Conservation (phyloP, 23 tunicate genomes). For the Styela clava region DNA sequence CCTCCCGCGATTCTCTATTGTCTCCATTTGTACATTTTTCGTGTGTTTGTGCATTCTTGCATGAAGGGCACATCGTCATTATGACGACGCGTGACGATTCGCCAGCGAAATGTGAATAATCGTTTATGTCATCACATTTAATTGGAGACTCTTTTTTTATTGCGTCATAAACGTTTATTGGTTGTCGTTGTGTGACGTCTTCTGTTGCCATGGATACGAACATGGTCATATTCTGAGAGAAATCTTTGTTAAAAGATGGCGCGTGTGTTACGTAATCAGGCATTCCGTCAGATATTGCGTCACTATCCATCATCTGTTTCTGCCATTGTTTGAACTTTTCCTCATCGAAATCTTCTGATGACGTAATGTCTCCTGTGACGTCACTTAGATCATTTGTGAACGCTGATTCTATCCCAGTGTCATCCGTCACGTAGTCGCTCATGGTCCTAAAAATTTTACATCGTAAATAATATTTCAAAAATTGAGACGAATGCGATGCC, state of each 20-base stretch:
- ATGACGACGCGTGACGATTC: not conserved
- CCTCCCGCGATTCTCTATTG: not conserved
- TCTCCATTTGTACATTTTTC: not conserved
- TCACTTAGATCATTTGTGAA: not conserved
- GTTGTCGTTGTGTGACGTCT: not conserved
- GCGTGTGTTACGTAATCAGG: constrained; percentile 9
- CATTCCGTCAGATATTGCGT: not conserved
- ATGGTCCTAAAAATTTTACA: not conserved
- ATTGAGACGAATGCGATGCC: too few species aligned
- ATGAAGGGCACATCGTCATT: constrained; percentile 6
- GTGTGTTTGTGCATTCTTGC: constrained; percentile 9
- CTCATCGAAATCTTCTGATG: not conserved
- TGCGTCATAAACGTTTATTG: not conserved
- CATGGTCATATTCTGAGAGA: constrained; percentile 14
- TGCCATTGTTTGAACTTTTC: constrained; percentile 3
- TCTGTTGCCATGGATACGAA: constrained; percentile 15
- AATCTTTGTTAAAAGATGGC: constrained; percentile 1
- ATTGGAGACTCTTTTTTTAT: not conserved
- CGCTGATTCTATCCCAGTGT: constrained; percentile 6
- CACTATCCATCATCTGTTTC: constrained; percentile 9
- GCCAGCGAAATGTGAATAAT: not conserved
- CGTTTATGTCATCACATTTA: not conserved
- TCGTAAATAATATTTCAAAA: too few species aligned
- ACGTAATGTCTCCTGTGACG: not conserved
- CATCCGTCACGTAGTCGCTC: constrained; percentile 11